phyloP scores from a whole-genome alignment of 2,888 invertebrate genomes.

The Mythimna impura region DNA sequence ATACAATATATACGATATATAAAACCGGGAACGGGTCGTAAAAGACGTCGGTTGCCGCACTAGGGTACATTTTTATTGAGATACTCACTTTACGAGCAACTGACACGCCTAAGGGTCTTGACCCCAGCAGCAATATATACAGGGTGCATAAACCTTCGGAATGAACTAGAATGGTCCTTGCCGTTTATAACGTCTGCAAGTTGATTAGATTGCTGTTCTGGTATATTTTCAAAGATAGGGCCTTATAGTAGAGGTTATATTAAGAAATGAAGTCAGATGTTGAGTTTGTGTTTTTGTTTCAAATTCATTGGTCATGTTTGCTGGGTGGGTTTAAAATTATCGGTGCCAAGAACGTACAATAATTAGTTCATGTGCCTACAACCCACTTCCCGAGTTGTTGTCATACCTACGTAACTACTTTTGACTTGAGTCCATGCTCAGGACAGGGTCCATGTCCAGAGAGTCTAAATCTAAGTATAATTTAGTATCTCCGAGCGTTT shows the following conservation, averaged over 20 bases:
- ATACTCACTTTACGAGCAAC: slow-evolving; percentile 79
- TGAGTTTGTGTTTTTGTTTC: slow-evolving; percentile 4
- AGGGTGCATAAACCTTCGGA: slow-evolving; percentile 60
- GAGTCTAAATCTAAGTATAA: too few relatives aligned
- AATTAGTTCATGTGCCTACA: too few relatives aligned
- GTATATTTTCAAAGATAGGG: slow-evolving; percentile 23
- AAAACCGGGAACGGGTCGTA: slow-evolving; percentile 80
- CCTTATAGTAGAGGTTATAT: slow-evolving; percentile 32
- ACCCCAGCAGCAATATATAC: slow-evolving; percentile 79
- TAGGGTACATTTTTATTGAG: slow-evolving; percentile 83
- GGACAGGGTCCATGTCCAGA: too few relatives aligned
- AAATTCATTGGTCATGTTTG: neutral
- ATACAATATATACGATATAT: slow-evolving; percentile 72
- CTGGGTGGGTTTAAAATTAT: neutral
- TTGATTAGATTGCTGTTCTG: slow-evolving; percentile 40
- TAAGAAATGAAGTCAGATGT: slow-evolving; percentile 44
- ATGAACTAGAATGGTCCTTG: slow-evolving; percentile 50
- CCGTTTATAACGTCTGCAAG: slow-evolving; percentile 35
- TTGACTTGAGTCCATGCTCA: too few relatives aligned
- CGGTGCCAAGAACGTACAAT: too few relatives aligned
- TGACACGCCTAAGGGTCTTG: slow-evolving; percentile 77
- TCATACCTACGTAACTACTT: too few relatives aligned
- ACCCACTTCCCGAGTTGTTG: too few relatives aligned
- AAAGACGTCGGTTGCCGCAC: slow-evolving; percentile 75
- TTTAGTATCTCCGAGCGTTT: too few relatives aligned